Evolutionary conservation across 1,140 invertebrate genomes (phyloP), one percentile per base, ranked within the genome.

Genomic region (Leptinotarsa defecta): DNA sequence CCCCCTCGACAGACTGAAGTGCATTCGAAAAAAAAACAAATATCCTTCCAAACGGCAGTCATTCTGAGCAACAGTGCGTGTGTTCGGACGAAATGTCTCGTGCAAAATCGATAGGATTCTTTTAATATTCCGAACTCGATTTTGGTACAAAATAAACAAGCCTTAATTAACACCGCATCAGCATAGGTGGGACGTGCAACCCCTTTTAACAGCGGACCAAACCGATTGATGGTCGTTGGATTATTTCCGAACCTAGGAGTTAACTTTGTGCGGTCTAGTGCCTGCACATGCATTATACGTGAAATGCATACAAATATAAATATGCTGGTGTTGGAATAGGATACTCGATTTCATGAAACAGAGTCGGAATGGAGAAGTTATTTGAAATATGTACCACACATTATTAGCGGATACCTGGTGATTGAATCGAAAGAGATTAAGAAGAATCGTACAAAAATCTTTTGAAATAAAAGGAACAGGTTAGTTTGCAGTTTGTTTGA

Each of bases 161-260:
- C 77, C 77, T 77, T 80, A 81, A 81, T 81, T 81, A 81, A 81
- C 80, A 80, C 79, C 79, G 76, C 77, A 81, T 78, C 77, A 77
- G 72, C 78, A 78, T 78, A 78, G 70, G 75, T 68, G 65, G 48
- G 27, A 74, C 73, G 73, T 74, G 76, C 70, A 68, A 71, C 74
- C 62, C 74, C 70, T 71, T 69, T 70, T 68, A 43, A 74, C 64
- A 76, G 52, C 71, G 62, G 69, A 34, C 74, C 65, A 34, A 27
- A 73, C 67, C 76, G 76, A 77, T 71, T 68, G 67, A 65, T 27
- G 68, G 74, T 62, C n/a, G 71, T 71, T 71, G 49, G 72, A 27
- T 22, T n/a, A 13, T 17, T 64, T 43, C 15, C 62, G 24, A 49
- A 27, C 13, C 20, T 8, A 11, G 19, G 43, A 24, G 48, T 74